Evolutionary conservation across 2,797 vertebrate species (phyloP).

Genomic region (Emydoidea blandingii): DNA sequence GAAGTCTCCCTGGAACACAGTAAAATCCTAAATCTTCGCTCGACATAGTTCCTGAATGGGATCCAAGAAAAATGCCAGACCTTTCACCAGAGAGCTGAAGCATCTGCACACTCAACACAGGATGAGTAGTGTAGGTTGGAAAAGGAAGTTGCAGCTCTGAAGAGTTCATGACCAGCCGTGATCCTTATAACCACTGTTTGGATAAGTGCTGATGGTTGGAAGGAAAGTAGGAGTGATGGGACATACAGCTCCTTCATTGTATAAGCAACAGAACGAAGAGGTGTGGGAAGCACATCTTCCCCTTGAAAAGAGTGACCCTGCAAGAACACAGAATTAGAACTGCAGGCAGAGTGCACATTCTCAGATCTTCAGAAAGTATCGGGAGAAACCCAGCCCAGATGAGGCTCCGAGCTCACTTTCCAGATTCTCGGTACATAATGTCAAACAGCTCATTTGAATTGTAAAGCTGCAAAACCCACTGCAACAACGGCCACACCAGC

Average conservation of each 20-base stretch:
- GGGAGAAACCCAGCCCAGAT: neutral
- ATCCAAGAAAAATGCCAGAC: neutral
- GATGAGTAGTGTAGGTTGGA: neutral
- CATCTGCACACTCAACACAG: neutral
- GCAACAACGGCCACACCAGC: neutral
- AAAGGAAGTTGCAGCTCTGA: neutral
- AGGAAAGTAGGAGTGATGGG: neutral
- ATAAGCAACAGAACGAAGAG: neutral
- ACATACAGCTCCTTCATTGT: neutral
- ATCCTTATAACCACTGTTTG: neutral
- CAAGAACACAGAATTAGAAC: neutral
- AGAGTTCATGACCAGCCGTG: neutral
- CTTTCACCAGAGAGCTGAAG: neutral
- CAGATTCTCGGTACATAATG: neutral
- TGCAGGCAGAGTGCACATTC: neutral
- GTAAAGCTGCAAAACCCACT: neutral
- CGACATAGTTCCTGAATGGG: neutral
- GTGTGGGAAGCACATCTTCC: neutral
- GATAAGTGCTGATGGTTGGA: neutral
- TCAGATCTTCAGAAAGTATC: neutral
- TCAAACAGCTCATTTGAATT: neutral
- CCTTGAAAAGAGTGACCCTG: neutral
- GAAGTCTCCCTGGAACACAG: neutral
- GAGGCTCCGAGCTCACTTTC: neutral
- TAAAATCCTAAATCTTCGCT: neutral